A percentile compares a stretch with the other conserved stretches of the same genome.
Conservation (phyloP, 2,113 vertebrate genomes). For the Willisornis vidua region DNA sequence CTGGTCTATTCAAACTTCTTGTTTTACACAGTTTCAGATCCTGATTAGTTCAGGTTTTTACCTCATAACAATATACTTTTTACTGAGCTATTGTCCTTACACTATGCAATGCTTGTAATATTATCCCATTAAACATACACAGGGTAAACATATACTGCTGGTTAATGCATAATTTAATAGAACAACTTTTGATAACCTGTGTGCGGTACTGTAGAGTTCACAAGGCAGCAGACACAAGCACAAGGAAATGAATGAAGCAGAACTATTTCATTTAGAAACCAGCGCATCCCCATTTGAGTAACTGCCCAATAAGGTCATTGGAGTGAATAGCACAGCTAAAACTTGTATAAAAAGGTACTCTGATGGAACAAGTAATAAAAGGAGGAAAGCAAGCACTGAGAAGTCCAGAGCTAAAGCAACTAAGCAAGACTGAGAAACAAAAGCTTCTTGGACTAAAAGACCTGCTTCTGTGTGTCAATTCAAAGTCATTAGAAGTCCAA, state of each 20-base stretch:
- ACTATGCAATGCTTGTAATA: neutral
- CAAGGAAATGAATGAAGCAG: neutral
- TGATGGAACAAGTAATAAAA: neutral
- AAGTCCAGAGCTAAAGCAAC: neutral
- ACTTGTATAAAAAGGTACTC: neutral
- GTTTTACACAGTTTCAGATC: neutral
- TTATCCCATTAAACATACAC: neutral
- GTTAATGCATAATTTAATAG: slow-evolving; percentile 17
- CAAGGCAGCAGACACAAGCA: neutral
- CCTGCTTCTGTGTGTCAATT: neutral
- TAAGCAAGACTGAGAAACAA: neutral
- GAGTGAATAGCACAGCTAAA: neutral
- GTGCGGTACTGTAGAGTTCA: neutral
- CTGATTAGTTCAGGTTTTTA: neutral
- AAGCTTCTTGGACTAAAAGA: neutral
- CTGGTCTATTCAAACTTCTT: neutral
- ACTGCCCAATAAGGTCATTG: neutral
- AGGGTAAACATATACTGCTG: neutral
- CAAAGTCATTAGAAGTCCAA: neutral
- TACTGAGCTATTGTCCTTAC: neutral
- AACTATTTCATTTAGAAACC: neutral
- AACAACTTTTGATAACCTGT: neutral
- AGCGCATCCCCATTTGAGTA: neutral
- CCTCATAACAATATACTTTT: neutral
- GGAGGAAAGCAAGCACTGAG: neutral